A percentile compares a stretch with the other conserved stretches of the same genome.
Conservation (phyloP, 1,140 invertebrate species). For the Ditylenchus dipsaci region DNA sequence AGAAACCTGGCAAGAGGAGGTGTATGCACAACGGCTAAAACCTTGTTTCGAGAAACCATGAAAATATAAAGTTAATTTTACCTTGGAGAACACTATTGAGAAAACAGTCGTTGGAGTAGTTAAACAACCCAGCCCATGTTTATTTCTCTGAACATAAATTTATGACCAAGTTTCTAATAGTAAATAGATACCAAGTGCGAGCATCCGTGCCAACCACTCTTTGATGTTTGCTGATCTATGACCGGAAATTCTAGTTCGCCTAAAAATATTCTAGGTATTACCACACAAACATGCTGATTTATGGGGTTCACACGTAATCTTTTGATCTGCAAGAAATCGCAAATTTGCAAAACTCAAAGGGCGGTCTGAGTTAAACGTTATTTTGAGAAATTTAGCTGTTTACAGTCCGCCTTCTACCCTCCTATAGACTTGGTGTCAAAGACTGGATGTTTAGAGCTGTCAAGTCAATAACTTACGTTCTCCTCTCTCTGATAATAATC, state of each 20-base stretch:
- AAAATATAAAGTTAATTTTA: too few species aligned
- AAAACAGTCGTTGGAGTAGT: constrained; percentile 36
- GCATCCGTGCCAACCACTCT: constrained; percentile 26
- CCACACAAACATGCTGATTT: too few species aligned
- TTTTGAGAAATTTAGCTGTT: too few species aligned
- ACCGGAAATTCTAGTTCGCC: constrained; percentile 24
- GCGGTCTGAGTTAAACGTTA: too few species aligned
- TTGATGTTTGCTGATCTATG: constrained; percentile 12
- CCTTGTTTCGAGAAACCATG: too few species aligned
- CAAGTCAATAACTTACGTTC: background rate
- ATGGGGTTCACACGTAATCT: too few species aligned
- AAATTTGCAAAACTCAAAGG: too few species aligned
- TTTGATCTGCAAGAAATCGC: too few species aligned
- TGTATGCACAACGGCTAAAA: constrained; percentile 28
- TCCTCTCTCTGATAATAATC: constrained; percentile 25
- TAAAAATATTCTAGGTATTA: too few species aligned
- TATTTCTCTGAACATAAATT: constrained; percentile 14
- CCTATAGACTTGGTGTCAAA: too few species aligned
- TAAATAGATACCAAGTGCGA: background rate
- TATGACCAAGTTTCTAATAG: background rate
- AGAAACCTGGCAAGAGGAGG: constrained; percentile 33
- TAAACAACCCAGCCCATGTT: constrained; percentile 29
- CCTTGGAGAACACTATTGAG: constrained; percentile 36
- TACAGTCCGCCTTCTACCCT: too few species aligned
- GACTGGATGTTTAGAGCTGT: too few species aligned